Base-by-base conservation (phyloP, 2,888 invertebrate genomes). In the Druceiella hillmani region DNA sequence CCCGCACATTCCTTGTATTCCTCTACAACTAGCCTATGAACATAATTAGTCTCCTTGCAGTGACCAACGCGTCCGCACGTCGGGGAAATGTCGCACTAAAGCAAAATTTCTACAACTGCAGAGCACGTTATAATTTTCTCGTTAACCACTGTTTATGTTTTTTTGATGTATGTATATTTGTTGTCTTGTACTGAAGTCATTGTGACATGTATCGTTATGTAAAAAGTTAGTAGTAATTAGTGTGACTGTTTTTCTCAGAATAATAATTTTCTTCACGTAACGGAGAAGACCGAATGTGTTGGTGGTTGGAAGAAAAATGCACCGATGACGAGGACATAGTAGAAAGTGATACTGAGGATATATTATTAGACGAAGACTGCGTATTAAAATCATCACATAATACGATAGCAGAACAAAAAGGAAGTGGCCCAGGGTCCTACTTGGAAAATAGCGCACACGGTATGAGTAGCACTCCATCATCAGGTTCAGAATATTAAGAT, bases 71-170 rank as follows among this genome's bases (percentile, higher is more conserved):
- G 9, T 11, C 30, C 30, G 17, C 12, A 17, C 17, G 30, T 30
- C 11, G 30, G 6, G 12, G 12, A 9, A n/a, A 17, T 11, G 17
- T 17, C 17, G 17, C 30, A 17, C 20, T 11, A 12, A 3, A 3
- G 17, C 30, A 30, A 30, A 29, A 29, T 14, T 29, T 29, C 29
- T 63, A 59, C 57, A 43, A 22, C 25, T 31, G 28, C 25, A 32
- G n/a, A 28, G 22, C 36, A 74, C 25, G 55, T 52, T 75, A 77
- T 70, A 76, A 72, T 56, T 76, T 77, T 27, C 4, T 35, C 26
- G 35, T 15, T 10, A 26, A 10, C 10, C n/a, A 15, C 4, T 11
- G n/a, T 30, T 17, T 22, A 24, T 24, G 12, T 16, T 26, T 33
- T 15, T 20, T 33, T 28, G 4, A 11, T 28, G 33, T 33, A 33